Evolutionary conservation across 2,797 vertebrate genomes (phyloP).

Genomic region (Amblyraja radiata): DNA sequence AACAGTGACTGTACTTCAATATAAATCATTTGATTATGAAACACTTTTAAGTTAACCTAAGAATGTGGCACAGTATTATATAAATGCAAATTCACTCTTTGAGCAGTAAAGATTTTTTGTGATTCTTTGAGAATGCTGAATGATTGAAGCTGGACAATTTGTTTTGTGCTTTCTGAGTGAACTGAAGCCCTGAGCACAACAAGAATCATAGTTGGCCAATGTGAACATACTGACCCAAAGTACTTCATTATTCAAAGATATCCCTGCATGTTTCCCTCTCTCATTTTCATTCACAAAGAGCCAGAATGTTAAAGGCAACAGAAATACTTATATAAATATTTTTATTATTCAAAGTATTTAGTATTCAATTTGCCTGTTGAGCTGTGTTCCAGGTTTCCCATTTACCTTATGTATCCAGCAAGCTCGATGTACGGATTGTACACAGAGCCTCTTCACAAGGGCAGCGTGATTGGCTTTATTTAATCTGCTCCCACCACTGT

Average conservation of each 20-base stretch:
- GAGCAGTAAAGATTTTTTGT: background rate
- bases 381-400: background rate
- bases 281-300: slow-evolving; percentile 24
- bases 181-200: background rate
- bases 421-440: slow-evolving; percentile 44
- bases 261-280: slow-evolving; percentile 19
- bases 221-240: background rate
- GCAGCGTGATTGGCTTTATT: slow-evolving; percentile 53
- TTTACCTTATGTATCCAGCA: slow-evolving; percentile 42
- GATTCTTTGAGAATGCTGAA: background rate
- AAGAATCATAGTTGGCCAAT: background rate
- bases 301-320: slow-evolving; percentile 8
- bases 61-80: background rate
- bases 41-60: background rate
- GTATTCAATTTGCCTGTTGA: slow-evolving; percentile 20
- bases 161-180: background rate
- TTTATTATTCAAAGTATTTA: background rate
- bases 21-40: background rate
- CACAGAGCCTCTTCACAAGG: slow-evolving; percentile 47
- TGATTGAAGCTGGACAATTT: background rate
- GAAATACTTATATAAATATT: background rate
- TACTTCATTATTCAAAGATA: background rate
- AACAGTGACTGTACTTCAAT: background rate
- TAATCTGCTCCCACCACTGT: slow-evolving; percentile 50
- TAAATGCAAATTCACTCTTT: background rate